Conservation (phyloP, 2,113 vertebrate genomes). For the Motacilla alba region DNA sequence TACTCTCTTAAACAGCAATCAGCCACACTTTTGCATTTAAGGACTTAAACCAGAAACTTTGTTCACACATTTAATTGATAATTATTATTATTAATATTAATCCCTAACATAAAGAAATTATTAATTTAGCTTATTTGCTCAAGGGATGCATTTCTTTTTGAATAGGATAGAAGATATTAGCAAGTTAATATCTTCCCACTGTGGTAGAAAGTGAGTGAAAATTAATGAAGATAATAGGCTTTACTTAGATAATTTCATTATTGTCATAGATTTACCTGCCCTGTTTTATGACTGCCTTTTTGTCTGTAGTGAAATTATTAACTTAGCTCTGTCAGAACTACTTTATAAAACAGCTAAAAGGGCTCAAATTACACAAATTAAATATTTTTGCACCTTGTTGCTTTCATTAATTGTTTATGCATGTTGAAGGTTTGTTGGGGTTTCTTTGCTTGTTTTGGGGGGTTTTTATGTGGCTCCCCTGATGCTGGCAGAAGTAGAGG, state of each 20-base stretch:
- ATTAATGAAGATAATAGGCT: slow-evolving; percentile 64
- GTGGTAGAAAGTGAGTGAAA: slow-evolving; percentile 46
- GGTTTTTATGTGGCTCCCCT: background rate
- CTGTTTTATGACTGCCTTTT: background rate
- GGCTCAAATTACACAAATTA: background rate
- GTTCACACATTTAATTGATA: background rate
- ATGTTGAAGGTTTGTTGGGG: background rate
- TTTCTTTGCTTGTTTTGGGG: background rate
- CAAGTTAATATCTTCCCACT: slow-evolving; percentile 51
- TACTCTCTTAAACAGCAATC: background rate
- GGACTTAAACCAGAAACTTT: background rate
- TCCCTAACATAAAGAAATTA: slow-evolving; percentile 5
- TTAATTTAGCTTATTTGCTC: slow-evolving; percentile 36
- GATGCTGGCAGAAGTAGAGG: background rate
- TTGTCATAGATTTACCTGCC: slow-evolving; percentile 39
- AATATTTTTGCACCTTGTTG: background rate
- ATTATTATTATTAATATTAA: slow-evolving; percentile 20
- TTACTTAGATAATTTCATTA: slow-evolving; percentile 43
- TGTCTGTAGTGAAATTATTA: slow-evolving; percentile 2
- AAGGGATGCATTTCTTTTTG: slow-evolving; percentile 23
- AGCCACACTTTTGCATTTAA: background rate
- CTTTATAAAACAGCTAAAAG: slow-evolving; percentile 17
- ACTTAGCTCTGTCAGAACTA: background rate
- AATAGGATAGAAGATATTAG: slow-evolving; percentile 35
- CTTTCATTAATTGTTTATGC: background rate